Base-by-base conservation (phyloP, 2,888 invertebrate genomes). In the Trilocha varians region DNA sequence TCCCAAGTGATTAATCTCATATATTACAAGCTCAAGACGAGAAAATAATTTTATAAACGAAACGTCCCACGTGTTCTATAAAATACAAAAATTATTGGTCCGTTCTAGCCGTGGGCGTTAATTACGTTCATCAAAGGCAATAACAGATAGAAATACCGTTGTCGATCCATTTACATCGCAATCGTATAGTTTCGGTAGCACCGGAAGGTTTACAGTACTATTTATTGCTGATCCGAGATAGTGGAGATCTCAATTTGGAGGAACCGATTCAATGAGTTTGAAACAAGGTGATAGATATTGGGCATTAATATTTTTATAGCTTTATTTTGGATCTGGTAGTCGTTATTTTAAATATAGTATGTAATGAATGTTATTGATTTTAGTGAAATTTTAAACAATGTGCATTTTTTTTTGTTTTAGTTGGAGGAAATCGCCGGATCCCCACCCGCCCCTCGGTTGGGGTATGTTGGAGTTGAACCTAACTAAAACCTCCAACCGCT, bases 61-160 rank as follows among this genome's bases (percentile, higher is more conserved):
- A 15, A 13, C 36, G 40, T 40, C 49, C 48, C 47, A 49, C 47
- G 25, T 45, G 32, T 40, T 41, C 38, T 16, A 42, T 43, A 44
- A 41, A 41, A 36, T 48, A 40, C 37, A 42, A 40, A 39, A 42
- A 39, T 40, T 42, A 40, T 38, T 17, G 18, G 33, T 13, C 34
- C 32, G 32, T 2, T 11, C 8, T 13, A 16, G 13, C 36, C 16
- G 73, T 71, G 67, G 67, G 66, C 65, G 72, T 71, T 69, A 69
- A 72, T 73, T 66, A 66, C 59, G 55, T 53, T 59, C 64, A 66
- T 62, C 48, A 57, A 57, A 56, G 50, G 46, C 50, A 50, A 57
- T 48, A 53, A 55, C 52, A 49, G 45, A 50, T 69, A 65, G 69
- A 70, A 65, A 65, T 63, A 65, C 70, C 65, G 64, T 66, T 64